Evolutionary conservation across 30 jellyfish, hydroid and myxozoan species (phyloP).

Genomic region (Turritopsis dohrnii): DNA sequence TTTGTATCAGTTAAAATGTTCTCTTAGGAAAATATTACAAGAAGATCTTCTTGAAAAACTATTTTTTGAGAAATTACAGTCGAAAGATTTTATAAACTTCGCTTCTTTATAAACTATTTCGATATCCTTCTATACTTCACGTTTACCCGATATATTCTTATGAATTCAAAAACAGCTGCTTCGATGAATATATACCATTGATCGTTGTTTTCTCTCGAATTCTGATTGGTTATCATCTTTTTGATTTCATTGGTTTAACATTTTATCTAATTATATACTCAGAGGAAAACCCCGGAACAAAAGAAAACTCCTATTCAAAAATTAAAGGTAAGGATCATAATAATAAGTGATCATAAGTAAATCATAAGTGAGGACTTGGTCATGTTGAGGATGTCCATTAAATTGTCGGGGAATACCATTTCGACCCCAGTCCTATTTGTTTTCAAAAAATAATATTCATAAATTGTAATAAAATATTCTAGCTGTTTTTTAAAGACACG

Average conservation of each 20-base stretch:
- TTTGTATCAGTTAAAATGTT: background rate
- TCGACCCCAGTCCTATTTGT: background rate
- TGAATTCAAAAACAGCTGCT: background rate
- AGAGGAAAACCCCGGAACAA: background rate
- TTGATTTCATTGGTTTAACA: background rate
- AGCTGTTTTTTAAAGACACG: background rate
- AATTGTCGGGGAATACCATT: background rate
- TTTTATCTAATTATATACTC: background rate
- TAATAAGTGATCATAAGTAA: too few relatives aligned
- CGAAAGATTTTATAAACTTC: background rate
- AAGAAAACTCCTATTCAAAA: too few relatives aligned
- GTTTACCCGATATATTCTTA: background rate
- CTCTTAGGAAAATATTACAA: background rate
- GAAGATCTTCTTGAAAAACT: background rate
- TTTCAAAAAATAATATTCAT: too few relatives aligned
- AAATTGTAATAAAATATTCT: background rate
- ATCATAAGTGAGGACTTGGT: too few relatives aligned
- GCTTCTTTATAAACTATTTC: background rate
- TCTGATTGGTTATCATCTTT: background rate
- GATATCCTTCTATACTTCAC: background rate
- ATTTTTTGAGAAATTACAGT: too few relatives aligned
- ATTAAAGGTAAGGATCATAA: too few relatives aligned
- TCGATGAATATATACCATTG: background rate
- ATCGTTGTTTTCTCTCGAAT: background rate
- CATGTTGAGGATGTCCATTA: too few relatives aligned